phyloP scores from a whole-genome alignment of 2,113 vertebrate species.

The Antennarius striatus region DNA sequence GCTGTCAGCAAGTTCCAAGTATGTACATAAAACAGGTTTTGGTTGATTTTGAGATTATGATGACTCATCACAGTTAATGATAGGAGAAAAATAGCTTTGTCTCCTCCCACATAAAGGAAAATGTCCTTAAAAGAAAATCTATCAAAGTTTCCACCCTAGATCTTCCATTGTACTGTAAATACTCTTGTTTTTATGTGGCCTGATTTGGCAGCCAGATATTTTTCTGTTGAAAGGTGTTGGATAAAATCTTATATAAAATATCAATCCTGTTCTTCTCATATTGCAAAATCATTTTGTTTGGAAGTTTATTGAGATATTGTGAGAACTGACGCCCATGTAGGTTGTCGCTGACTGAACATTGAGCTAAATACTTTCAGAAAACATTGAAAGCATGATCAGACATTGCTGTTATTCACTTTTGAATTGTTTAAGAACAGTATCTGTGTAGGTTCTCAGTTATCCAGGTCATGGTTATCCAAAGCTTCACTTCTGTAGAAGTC shows the following conservation, averaged over 20 bases:
- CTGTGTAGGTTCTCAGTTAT: too few species aligned
- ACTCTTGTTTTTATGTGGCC: conserved; percentile 28
- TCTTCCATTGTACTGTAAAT: conserved; percentile 60
- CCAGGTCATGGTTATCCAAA: too few species aligned
- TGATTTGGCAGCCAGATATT: conserved; percentile 4
- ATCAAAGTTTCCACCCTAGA: conserved; percentile 60
- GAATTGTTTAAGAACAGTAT: background rate
- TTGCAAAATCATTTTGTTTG: conserved; percentile 24
- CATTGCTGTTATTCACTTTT: background rate
- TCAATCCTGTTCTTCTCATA: conserved; percentile 17
- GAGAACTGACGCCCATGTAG: background rate
- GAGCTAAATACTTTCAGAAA: background rate
- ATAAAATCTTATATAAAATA: conserved; percentile 24
- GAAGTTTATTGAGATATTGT: background rate
- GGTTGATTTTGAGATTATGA: conserved; percentile 78
- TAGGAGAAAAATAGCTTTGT: conserved; percentile 60
- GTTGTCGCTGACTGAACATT: conserved; percentile 10
- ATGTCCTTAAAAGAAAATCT: conserved; percentile 60
- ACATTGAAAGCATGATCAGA: background rate
- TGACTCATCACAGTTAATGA: conserved; percentile 78
- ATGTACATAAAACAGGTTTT: conserved; percentile 82
- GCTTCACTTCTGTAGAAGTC: too few species aligned
- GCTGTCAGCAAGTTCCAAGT: conserved; percentile 74
- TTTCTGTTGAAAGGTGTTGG: conserved; percentile 23
- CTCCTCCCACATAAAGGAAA: conserved; percentile 72